These are phyloP conservation scores for Drosophila varians DNA, from an alignment of 1,140 invertebrate species.

Conservation along the genomic window DNA sequence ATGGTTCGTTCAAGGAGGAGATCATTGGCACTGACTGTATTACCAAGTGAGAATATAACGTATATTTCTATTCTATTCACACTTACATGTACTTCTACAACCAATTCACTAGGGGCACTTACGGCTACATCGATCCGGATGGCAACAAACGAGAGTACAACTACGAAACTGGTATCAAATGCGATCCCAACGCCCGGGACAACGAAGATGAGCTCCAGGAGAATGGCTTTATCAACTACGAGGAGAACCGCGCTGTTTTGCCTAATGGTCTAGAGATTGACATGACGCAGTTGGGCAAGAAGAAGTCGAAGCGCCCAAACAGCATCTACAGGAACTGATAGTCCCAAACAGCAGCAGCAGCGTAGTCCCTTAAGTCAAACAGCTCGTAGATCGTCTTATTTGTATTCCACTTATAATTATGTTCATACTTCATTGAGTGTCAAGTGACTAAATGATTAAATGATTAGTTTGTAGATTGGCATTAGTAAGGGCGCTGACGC, in stretches of 20 bases:
- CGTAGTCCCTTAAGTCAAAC: constrained; percentile 59
- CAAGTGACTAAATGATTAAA: constrained; percentile 65
- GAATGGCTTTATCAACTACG: constrained; percentile 89
- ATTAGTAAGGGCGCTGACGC: constrained; percentile 84
- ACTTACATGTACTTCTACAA: neutral
- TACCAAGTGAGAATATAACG: constrained; percentile 84
- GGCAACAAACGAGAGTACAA: constrained; percentile 89
- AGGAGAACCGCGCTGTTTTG: constrained; percentile 88
- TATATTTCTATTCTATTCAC: neutral
- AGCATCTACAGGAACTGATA: constrained; percentile 64
- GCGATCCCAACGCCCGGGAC: constrained; percentile 86
- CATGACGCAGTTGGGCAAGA: constrained; percentile 88
- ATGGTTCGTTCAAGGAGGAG: constrained; percentile 90
- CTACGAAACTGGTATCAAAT: constrained; percentile 89
- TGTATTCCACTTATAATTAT: constrained; percentile 71
- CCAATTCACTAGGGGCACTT: constrained; percentile 87
- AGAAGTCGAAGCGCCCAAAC: constrained; percentile 87
- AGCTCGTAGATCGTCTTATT: constrained; percentile 64
- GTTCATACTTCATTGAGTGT: constrained; percentile 69
- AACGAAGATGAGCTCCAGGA: constrained; percentile 87
- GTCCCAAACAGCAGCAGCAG: constrained; percentile 15
- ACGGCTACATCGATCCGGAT: constrained; percentile 93
- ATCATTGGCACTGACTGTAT: constrained; percentile 91
- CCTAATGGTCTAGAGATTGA: constrained; percentile 89
- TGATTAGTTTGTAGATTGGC: constrained; percentile 45